Evolutionary conservation across 2,113 vertebrate genomes (phyloP).

Genomic region (Thermophis baileyi): DNA sequence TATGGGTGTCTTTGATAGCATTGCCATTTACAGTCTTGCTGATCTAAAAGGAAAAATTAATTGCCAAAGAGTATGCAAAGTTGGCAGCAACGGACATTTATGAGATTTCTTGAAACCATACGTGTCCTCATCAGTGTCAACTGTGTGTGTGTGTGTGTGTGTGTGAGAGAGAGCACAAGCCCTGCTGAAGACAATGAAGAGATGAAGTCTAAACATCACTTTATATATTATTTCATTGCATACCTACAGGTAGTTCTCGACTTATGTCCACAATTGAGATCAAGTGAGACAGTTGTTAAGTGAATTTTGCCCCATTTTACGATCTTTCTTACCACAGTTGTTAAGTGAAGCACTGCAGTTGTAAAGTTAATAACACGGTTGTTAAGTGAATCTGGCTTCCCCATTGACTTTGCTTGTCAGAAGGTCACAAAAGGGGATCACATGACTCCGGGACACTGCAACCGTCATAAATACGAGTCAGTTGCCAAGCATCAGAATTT

Average conservation of each 20-base stretch:
- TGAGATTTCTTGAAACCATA: background rate
- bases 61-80: background rate
- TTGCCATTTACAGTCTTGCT: background rate
- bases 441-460: no score
- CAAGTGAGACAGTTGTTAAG: background rate
- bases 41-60: conserved; percentile 28
- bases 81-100: background rate
- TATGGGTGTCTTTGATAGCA: conserved; percentile 10
- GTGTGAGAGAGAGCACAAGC: no score
- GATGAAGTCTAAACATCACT: background rate
- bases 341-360: no score
- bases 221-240: background rate
- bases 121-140: background rate
- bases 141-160: no score
- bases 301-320: background rate
- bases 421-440: no score
- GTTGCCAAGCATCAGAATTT: no score
- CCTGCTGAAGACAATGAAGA: background rate
- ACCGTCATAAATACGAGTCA: no score
- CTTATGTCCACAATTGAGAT: no score
- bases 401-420: no score
- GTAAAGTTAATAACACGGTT: no score
- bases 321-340: no score
- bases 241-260: background rate
- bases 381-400: no score